These are phyloP conservation scores for Oophaga sylvatica DNA, from an alignment of 2,797 vertebrate species.

Conservation along the genomic window DNA sequence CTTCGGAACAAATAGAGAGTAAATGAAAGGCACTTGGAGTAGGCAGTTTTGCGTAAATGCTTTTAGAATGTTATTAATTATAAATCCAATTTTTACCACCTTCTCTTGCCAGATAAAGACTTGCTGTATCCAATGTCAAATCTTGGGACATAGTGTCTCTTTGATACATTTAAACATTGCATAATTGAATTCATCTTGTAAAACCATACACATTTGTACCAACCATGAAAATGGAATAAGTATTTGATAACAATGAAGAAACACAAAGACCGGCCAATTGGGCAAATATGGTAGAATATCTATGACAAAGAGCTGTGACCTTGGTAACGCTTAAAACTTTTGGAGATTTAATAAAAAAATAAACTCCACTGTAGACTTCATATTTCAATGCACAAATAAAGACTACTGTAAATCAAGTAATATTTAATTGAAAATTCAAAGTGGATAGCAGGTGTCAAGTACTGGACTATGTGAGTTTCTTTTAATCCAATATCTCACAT, in stretches of 20 bases:
- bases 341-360: neutral
- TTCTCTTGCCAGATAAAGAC: slow-evolving; percentile 69
- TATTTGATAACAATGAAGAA: slow-evolving; percentile 38
- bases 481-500: too few relatives aligned
- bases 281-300: slow-evolving; percentile 7
- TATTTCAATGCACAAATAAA: neutral
- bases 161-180: slow-evolving; percentile 60
- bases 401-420: neutral
- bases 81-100: slow-evolving; percentile 74
- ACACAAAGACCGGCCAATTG: slow-evolving; percentile 2
- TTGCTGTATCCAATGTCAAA: slow-evolving; percentile 75
- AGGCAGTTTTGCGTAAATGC: slow-evolving; percentile 62
- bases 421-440: neutral
- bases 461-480: too few relatives aligned
- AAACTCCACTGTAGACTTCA: neutral
- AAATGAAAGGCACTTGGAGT: slow-evolving; percentile 59
- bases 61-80: slow-evolving; percentile 68
- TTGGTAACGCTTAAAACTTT: slow-evolving; percentile 23
- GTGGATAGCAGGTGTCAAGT: too few relatives aligned
- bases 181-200: slow-evolving; percentile 62
- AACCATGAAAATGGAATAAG: slow-evolving; percentile 54
- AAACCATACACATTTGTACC: slow-evolving; percentile 56
- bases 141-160: slow-evolving; percentile 74
- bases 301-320: slow-evolving; percentile 19
- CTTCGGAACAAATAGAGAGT: slow-evolving; percentile 60